Base-by-base conservation (phyloP, 2,888 invertebrate species). In the Diadegma fenestrale region DNA sequence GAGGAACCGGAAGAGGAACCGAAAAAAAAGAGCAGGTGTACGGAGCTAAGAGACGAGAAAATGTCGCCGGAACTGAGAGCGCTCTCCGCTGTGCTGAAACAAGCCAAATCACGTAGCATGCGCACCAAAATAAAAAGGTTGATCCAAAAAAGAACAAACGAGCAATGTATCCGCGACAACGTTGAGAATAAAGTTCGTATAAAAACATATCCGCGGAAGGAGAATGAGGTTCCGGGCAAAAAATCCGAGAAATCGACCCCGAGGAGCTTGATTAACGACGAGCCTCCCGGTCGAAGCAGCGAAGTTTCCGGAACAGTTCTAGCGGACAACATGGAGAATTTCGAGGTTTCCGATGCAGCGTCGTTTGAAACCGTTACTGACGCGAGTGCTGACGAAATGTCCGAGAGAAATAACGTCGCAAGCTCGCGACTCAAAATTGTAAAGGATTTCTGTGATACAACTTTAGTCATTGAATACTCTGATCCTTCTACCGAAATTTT, bases 81-180 rank as follows among this genome's bases (percentile, higher is more conserved):
- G 1, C 73, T 86, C 0, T 61, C 63, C 33, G 51, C 41, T 4
- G 63, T 86, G 80, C 41, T 83, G 51, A 6, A 68, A 1, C 51
- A 80, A 10, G 45, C 77, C 0, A 86, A 73, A 54, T 78, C 72
- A 2, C 61, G 43, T 1, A 69, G 68, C 30, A 86, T 77, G 6
- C 72, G 77, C 2, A 77, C 30, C 4, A 63, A 72, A 41, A 48
- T 86, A 5, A 77, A 75, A 37, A 17, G 83, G 5, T 58, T 86
- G 43, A 17, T 80, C 41, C n/a, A 75, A n/a, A 77, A 68, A 22
- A 66, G 86, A 41, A 37, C 30, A 3, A 66, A 17, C 43, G 45
- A 69, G n/a, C 63, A 58, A 7, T 3, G 12, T 10, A 17, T 22
- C 12, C 0, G 19, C 17, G 54, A 22, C 0, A 43, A 51, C 2